Base-by-base conservation (phyloP, 2,113 vertebrate species). In the Psephotus haematonotus region DNA sequence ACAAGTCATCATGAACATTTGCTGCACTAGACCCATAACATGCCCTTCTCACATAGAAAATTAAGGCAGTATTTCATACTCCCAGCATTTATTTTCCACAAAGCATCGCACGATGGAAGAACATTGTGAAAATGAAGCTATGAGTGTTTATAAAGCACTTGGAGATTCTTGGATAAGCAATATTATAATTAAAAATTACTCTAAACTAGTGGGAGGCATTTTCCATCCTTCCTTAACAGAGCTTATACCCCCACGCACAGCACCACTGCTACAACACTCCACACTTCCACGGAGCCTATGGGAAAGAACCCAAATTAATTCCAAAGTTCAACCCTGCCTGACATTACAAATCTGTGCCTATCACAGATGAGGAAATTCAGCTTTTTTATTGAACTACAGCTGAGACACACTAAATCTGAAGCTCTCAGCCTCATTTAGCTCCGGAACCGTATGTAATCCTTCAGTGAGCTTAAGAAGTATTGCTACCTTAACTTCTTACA, bases 41-140 rank as follows among this genome's bases (percentile, higher is more conserved):
- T 23, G 24, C 52, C 20, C 64, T 37, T n/a, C 60, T 67, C 2
- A 0, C 1, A 8, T 18, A 29, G 80, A 86, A 96, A 94, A 92
- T 75, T 63, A 88, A 93, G 82, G 64, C 47, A 88, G 77, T 53
- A 55, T 60, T 86, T 90, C 76, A 78, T n/a, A 57, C 83, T 74
- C 50, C 3, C 10, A 68, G 92, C 55, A 77, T 10, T 94, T 44
- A 27, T 47, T 64, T 68, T 47, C 1, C 85, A 86, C 78, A 82
- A 50, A 64, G 79, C 47, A 47, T 1, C 44, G 37, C 33, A 74
- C 19, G 39, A 86, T 0, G 2, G 29, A 80, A 57, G 23, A 90
- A 70, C 20, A 33, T 4, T 18, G 12, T 33, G 67, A 88, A 53
- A 94, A 88, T 1, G 0, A 91, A 67, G 37, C 44, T 37, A 0